Conservation (phyloP, 1,140 invertebrate species). For the Elymnias hypermnestra region DNA sequence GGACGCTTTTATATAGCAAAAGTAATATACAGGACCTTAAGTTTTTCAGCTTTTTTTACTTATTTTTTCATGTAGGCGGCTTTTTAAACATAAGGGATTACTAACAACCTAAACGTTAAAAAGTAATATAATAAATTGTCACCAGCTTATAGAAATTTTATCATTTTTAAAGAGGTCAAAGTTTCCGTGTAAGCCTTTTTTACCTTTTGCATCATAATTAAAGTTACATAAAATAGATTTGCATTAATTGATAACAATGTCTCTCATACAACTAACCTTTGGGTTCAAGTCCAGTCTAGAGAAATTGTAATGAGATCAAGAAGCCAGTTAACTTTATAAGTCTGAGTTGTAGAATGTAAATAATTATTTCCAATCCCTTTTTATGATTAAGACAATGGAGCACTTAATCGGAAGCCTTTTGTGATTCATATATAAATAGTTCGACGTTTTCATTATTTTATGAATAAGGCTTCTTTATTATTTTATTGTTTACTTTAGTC, state of each 20-base stretch:
- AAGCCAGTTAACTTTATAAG: constrained; percentile 18
- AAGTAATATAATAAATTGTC: too few species aligned
- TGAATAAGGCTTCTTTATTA: constrained; percentile 7
- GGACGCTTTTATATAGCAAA: too few species aligned
- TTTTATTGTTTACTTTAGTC: too few species aligned
- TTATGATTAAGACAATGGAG: constrained; percentile 1
- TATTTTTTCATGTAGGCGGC: background rate
- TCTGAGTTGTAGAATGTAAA: constrained; percentile 8
- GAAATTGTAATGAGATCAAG: constrained; percentile 13
- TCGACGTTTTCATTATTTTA: constrained; percentile 1
- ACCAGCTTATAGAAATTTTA: too few species aligned
- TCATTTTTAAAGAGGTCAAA: too few species aligned
- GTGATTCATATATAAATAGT: constrained; percentile 3
- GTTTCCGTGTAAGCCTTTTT: too few species aligned
- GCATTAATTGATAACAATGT: background rate
- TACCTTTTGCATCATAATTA: too few species aligned
- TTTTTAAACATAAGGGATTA: too few species aligned
- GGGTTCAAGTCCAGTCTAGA: constrained; percentile 5
- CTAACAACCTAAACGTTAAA: background rate
- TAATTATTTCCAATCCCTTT: constrained; percentile 9
- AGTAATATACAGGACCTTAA: too few species aligned
- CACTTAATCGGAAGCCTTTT: constrained; percentile 3
- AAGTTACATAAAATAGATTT: too few species aligned
- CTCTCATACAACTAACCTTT: too few species aligned
- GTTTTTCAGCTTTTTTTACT: too few species aligned